A percentile compares a stretch with the other conserved stretches of the same genome.
These are phyloP conservation scores for Aphidius ervi DNA, from an alignment of 1,140 invertebrate species.

Conservation along the genomic window DNA sequence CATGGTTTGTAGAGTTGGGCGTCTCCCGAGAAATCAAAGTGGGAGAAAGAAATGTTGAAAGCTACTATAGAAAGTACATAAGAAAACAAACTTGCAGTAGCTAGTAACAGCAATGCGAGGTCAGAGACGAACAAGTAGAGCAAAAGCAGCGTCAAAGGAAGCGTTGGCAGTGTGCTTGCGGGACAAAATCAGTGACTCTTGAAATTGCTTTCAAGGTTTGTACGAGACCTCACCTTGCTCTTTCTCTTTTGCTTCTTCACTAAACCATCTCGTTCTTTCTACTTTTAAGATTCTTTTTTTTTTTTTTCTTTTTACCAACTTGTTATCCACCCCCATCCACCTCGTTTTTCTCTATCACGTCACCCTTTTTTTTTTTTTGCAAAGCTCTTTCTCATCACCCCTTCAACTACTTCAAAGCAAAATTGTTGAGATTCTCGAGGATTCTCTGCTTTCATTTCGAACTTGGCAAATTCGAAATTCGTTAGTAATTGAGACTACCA, in stretches of 20 bases:
- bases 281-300: too few relatives aligned
- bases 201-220: constrained; percentile 19
- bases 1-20: too few relatives aligned
- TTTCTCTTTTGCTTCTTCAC: too few relatives aligned
- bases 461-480: background rate
- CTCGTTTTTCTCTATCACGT: too few relatives aligned
- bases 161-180: constrained; percentile 5
- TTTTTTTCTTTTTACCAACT: too few relatives aligned
- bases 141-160: constrained; percentile 13
- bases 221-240: background rate
- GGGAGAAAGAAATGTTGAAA: too few relatives aligned
- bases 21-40: too few relatives aligned
- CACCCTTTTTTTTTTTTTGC: too few relatives aligned
- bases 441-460: background rate
- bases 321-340: too few relatives aligned
- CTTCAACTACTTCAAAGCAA: constrained; percentile 1
- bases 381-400: too few relatives aligned
- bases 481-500: background rate
- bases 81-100: background rate
- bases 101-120: background rate
- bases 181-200: constrained; percentile 20
- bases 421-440: constrained; percentile 3
- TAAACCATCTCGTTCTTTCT: background rate
- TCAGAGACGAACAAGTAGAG: background rate
- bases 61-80: too few relatives aligned